Percentiles rank a stretch among this genome's conserved stretches.
Conservation (phyloP, 2,888 invertebrate species). For the Megamerina dolium region DNA sequence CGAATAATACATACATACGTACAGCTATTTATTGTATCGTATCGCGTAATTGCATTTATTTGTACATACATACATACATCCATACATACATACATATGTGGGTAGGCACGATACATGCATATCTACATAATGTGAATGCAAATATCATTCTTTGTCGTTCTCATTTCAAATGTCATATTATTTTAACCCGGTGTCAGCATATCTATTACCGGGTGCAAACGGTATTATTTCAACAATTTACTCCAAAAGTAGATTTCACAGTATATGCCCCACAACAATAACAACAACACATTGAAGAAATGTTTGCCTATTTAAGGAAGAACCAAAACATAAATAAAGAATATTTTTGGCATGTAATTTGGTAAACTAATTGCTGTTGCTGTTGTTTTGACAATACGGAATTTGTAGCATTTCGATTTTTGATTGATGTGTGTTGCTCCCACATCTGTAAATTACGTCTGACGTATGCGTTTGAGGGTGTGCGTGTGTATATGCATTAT, state of each 20-base stretch:
- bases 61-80: neutral
- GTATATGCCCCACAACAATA: too few relatives aligned
- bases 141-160: too few relatives aligned
- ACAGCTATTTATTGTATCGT: too few relatives aligned
- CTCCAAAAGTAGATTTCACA: too few relatives aligned
- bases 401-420: constrained; percentile 34
- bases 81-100: neutral
- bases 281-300: too few relatives aligned
- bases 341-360: constrained; percentile 30
- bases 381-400: constrained; percentile 46
- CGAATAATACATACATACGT: constrained; percentile 1
- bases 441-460: too few relatives aligned
- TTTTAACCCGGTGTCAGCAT: neutral
- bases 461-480: too few relatives aligned
- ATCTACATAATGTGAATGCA: constrained; percentile 1
- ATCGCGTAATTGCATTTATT: too few relatives aligned
- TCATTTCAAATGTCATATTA: too few relatives aligned
- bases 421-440: constrained; percentile 20
- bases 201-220: neutral
- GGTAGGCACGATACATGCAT: constrained; percentile 8
- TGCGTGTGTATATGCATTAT: too few relatives aligned
- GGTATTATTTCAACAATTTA: too few relatives aligned
- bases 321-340: neutral
- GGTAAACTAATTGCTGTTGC: constrained; percentile 45
- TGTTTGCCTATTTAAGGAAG: neutral